Evolutionary conservation across 2,888 invertebrate genomes (phyloP).

Genomic region (Germaria angustata): DNA sequence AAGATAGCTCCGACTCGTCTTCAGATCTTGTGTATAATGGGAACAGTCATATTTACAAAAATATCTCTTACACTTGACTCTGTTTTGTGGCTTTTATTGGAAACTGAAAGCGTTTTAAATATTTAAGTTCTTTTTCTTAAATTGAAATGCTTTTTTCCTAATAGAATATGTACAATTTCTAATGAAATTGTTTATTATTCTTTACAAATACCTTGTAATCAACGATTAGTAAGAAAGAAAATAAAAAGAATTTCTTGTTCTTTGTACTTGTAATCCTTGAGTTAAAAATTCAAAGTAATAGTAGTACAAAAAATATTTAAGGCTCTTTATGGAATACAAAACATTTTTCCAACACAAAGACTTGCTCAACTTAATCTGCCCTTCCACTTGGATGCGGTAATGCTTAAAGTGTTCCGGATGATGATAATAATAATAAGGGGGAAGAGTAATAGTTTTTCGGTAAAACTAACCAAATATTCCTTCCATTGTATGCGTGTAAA

Average conservation of each 20-base stretch:
- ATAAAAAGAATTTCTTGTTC: neutral
- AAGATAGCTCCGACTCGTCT: too few species aligned
- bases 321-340: slow-evolving; percentile 17
- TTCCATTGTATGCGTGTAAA: neutral
- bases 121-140: too few species aligned
- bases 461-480: slow-evolving; percentile 1
- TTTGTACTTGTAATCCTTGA: neutral
- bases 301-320: slow-evolving; percentile 18
- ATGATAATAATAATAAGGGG: neutral
- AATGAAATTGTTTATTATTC: too few species aligned
- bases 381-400: slow-evolving; percentile 2
- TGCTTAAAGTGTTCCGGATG: neutral
- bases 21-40: too few species aligned
- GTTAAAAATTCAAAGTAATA: slow-evolving; percentile 10
- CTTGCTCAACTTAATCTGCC: slow-evolving; percentile 8
- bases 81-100: too few species aligned
- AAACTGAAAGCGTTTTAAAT: too few species aligned
- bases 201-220: slow-evolving; percentile 11
- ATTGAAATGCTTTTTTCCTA: too few species aligned
- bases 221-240: neutral
- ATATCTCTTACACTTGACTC: too few species aligned
- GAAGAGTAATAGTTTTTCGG: slow-evolving; percentile 29
- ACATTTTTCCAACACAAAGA: slow-evolving; percentile 7
- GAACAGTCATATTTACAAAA: too few species aligned
- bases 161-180: too few species aligned